Conservation (phyloP, 2,888 invertebrate species). For the Parelbella ahira region DNA sequence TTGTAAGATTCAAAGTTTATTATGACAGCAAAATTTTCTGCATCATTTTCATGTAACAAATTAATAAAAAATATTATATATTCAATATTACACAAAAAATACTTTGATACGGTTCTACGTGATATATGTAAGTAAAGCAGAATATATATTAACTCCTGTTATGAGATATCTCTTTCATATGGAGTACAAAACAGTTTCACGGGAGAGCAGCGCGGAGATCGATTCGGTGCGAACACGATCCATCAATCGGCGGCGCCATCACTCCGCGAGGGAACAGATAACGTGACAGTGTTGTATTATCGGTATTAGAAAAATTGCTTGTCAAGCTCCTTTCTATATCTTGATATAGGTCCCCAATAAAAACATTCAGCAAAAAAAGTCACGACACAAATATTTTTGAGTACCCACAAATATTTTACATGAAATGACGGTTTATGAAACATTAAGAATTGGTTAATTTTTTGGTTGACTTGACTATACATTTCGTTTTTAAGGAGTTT, state of each 20-base stretch:
- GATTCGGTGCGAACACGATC: constrained; percentile 16
- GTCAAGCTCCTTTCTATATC: constrained; percentile 16
- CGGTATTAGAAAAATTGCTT: constrained; percentile 21
- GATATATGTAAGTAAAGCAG: no score
- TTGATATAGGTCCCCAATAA: constrained; percentile 15
- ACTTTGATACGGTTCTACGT: no score
- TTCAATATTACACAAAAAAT: no score
- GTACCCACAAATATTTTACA: neutral
- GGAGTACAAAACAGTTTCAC: constrained; percentile 11
- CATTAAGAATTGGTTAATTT: no score
- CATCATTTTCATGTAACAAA: no score
- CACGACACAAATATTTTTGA: no score
- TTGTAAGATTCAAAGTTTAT: no score
- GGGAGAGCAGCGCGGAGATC: constrained; percentile 14
- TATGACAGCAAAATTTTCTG: no score
- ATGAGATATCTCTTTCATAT: constrained; percentile 15
- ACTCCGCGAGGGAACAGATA: constrained; percentile 11
- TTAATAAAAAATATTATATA: no score
- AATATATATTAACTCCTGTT: constrained; percentile 2
- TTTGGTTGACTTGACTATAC: no score
- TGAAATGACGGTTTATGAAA: no score
- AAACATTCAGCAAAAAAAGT: neutral
- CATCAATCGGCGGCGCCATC: constrained; percentile 17
- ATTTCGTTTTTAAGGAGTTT: no score
- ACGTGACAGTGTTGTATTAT: constrained; percentile 21